These are phyloP conservation scores for Nyctibius grandis DNA, from an alignment of 2,797 vertebrate genomes.

Conservation along the genomic window DNA sequence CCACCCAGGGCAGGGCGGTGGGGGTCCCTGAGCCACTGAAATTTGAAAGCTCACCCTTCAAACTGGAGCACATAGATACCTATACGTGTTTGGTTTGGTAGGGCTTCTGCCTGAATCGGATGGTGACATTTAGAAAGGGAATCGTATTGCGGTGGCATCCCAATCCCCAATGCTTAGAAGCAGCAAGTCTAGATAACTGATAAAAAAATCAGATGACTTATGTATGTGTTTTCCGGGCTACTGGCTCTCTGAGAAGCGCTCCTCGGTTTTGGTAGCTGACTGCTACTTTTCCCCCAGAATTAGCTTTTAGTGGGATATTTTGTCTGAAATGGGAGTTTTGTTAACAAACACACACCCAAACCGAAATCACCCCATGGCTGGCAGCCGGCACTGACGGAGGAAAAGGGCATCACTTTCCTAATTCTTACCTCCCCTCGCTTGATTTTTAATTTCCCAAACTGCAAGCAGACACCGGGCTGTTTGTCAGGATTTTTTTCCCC, in stretches of 20 bases:
- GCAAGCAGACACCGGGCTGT: not conserved
- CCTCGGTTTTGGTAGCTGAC: not conserved
- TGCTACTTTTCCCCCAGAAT: not conserved
- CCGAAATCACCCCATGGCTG: not conserved
- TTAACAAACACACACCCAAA: not conserved
- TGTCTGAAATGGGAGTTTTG: not conserved
- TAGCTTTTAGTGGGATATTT: not conserved
- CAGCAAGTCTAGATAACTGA: not conserved
- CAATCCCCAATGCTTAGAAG: not conserved
- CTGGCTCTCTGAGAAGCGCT: not conserved
- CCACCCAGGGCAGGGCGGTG: not conserved
- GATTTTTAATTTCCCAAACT: conserved; percentile 15
- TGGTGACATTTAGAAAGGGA: not conserved
- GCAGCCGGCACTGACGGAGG: not conserved
- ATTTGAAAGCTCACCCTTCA: not conserved
- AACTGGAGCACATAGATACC: not conserved
- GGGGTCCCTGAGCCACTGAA: not conserved
- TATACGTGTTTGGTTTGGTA: not conserved
- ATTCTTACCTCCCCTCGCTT: not conserved
- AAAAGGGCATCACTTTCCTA: not conserved
- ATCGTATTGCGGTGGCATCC: not conserved
- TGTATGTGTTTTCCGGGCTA: not conserved
- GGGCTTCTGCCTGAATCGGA: not conserved
- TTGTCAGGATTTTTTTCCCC: not conserved
- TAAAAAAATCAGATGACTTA: not conserved